Conservation (phyloP, 2,113 vertebrate genomes). For the Tretioscincus oriximinensis region DNA sequence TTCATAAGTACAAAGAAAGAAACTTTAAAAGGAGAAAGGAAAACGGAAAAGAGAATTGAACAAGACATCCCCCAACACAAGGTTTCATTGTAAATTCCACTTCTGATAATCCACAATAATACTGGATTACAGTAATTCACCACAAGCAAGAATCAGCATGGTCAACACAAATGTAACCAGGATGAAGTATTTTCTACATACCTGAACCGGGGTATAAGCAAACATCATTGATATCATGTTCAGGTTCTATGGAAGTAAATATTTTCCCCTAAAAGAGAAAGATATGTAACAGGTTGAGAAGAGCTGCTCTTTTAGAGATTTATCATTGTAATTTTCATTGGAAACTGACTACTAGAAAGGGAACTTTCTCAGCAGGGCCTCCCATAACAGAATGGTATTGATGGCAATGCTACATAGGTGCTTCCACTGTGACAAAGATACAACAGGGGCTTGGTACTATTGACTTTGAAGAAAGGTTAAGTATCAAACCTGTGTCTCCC, state of each 20-base stretch:
- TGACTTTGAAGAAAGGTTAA: no score
- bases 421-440: no score
- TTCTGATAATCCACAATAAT: background rate
- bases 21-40: background rate
- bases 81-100: background rate
- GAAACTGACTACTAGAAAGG: background rate
- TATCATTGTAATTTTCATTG: background rate
- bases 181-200: slow-evolving; percentile 50
- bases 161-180: background rate
- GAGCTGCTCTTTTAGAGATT: background rate
- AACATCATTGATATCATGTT: slow-evolving; percentile 89
- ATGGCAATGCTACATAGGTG: no score
- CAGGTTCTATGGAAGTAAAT: slow-evolving; percentile 91
- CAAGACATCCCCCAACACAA: background rate
- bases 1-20: no score
- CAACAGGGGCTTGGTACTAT: no score
- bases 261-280: slow-evolving; percentile 85
- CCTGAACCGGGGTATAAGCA: slow-evolving; percentile 93
- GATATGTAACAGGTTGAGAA: slow-evolving; percentile 29
- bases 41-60: background rate
- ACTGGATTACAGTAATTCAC: background rate
- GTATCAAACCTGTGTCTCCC: no score
- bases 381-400: no score
- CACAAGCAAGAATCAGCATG: background rate
- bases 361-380: no score